These are phyloP conservation scores for Achlya flavicornis DNA, from an alignment of 2,888 invertebrate species.

Conservation along the genomic window DNA sequence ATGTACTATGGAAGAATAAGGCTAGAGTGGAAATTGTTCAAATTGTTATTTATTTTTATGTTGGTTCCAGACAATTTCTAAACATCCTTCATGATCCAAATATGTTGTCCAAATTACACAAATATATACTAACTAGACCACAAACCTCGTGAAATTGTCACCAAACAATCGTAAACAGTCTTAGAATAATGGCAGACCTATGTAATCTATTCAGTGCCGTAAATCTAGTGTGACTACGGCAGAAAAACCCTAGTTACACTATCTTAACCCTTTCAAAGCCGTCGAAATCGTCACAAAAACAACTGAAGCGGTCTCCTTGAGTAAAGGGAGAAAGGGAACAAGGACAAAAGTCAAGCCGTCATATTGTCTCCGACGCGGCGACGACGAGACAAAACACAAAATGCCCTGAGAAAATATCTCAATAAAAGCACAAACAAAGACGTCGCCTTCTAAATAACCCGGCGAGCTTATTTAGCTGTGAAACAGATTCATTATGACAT, in stretches of 20 bases:
- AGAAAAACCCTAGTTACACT: conserved; percentile 15
- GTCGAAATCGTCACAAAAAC: conserved; percentile 26
- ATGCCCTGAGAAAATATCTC: conserved; percentile 25
- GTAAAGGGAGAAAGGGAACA: conserved; percentile 16
- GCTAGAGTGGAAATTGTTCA: too few species aligned
- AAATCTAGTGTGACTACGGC: not conserved
- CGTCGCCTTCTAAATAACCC: conserved; percentile 27
- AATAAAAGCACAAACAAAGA: conserved; percentile 28
- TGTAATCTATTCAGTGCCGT: not conserved
- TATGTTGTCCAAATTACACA: too few species aligned
- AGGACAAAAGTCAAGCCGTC: conserved; percentile 33
- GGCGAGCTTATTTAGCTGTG: conserved; percentile 17
- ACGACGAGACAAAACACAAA: conserved; percentile 30
- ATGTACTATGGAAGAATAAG: too few species aligned
- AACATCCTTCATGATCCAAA: too few species aligned
- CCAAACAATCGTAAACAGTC: not conserved
- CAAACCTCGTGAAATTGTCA: not conserved
- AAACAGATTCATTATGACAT: conserved; percentile 9
- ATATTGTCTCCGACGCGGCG: conserved; percentile 34
- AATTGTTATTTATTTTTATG: too few species aligned
- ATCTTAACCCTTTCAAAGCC: conserved; percentile 17
- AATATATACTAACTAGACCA: not conserved
- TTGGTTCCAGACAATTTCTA: too few species aligned
- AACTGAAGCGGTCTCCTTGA: conserved; percentile 24
- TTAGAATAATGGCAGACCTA: not conserved